These are phyloP conservation scores for Callimorpha dominula DNA, from an alignment of 2,888 invertebrate species.

Conservation along the genomic window DNA sequence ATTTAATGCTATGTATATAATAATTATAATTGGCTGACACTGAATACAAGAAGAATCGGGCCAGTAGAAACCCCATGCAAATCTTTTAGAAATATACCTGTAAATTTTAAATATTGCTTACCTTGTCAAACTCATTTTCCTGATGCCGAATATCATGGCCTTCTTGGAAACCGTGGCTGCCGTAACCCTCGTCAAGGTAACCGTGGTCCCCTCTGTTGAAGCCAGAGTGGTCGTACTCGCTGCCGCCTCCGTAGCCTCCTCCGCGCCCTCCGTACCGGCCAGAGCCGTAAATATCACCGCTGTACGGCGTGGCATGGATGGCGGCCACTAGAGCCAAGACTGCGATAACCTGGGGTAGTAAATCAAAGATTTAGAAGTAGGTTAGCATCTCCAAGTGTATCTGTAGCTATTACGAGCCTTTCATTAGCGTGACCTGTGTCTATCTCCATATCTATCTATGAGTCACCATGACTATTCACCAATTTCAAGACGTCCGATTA, in stretches of 20 bases:
- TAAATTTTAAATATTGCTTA: neutral
- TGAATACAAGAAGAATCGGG: too few relatives aligned
- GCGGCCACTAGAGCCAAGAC: neutral
- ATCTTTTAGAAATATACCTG: too few relatives aligned
- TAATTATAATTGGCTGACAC: too few relatives aligned
- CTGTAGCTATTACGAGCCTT: too few relatives aligned
- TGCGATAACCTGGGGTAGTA: neutral
- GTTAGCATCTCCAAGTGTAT: too few relatives aligned
- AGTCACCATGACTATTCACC: too few relatives aligned
- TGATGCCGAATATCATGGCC: neutral
- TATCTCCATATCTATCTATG: too few relatives aligned
- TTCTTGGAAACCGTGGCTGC: neutral
- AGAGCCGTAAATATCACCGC: neutral
- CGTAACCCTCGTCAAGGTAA: neutral
- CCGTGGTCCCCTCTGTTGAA: neutral
- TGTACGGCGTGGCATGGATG: neutral
- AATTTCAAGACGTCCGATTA: too few relatives aligned
- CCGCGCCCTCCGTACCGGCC: neutral
- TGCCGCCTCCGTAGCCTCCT: slow-evolving; percentile 2
- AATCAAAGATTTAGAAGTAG: neutral
- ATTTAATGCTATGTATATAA: too few relatives aligned
- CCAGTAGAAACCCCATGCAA: too few relatives aligned
- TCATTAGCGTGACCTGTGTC: too few relatives aligned
- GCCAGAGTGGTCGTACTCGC: slow-evolving; percentile 1
- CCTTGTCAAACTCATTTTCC: slow-evolving; percentile 10